These are phyloP conservation scores for Crotalus tigris DNA, from an alignment of 2,113 vertebrate genomes.

Conservation along the genomic window DNA sequence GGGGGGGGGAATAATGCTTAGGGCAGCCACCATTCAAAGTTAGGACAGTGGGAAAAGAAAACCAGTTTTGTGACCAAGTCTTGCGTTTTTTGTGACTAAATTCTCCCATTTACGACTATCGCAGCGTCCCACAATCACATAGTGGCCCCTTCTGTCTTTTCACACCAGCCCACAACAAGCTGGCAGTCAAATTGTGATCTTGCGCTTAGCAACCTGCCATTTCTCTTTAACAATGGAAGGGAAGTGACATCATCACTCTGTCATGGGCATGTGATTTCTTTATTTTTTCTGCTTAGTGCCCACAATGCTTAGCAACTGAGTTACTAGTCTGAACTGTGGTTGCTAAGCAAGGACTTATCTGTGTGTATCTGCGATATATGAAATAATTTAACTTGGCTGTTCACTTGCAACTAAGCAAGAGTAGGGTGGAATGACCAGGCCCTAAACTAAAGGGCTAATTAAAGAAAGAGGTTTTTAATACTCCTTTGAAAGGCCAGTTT, in stretches of 20 bases:
- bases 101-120: neutral
- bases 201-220: neutral
- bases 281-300: neutral
- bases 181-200: neutral
- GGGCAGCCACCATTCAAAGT: neutral
- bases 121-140: neutral
- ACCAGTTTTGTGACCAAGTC: neutral
- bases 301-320: neutral
- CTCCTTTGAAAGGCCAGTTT: neutral
- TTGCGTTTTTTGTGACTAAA: neutral
- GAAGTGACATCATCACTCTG: neutral
- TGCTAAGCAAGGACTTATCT: neutral
- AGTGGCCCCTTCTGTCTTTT: neutral
- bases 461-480: neutral
- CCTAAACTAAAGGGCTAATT: neutral
- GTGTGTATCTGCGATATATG: neutral
- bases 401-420: neutral
- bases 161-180: neutral
- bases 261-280: neutral
- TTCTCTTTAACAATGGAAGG: neutral
- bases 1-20: neutral
- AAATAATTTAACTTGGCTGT: neutral
- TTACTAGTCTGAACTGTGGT: neutral
- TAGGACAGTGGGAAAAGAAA: neutral
- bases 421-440: neutral